Percentiles rank a stretch among this genome's conserved stretches.
Evolutionary conservation across 2,888 invertebrate species (phyloP).

Genomic region (Erannis defoliaria): DNA sequence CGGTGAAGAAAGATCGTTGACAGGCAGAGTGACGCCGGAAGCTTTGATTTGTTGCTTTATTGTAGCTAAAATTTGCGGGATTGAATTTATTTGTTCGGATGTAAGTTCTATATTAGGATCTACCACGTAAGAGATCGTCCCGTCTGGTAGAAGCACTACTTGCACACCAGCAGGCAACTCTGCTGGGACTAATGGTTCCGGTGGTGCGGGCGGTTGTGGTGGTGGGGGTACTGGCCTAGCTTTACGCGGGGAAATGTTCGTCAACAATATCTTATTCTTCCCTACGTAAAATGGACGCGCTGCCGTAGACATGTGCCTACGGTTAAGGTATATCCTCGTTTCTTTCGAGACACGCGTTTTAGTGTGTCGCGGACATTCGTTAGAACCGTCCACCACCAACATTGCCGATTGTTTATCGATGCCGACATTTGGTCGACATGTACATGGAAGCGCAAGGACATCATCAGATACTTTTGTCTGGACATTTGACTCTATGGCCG

Average conservation of each 20-base stretch:
- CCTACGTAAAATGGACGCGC: slow-evolving; percentile 67
- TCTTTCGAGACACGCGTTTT: slow-evolving; percentile 35
- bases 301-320: slow-evolving; percentile 45
- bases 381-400: slow-evolving; percentile 49
- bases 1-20: neutral
- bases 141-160: slow-evolving; percentile 52
- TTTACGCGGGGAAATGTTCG: slow-evolving; percentile 53
- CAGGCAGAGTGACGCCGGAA: slow-evolving; percentile 27
- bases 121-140: slow-evolving; percentile 42
- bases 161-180: slow-evolving; percentile 53
- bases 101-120: slow-evolving; percentile 35
- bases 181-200: slow-evolving; percentile 7
- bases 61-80: slow-evolving; percentile 33
- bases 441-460: slow-evolving; percentile 16
- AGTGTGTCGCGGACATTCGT: slow-evolving; percentile 33
- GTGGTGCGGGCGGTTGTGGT: slow-evolving; percentile 11
- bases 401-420: slow-evolving; percentile 31
- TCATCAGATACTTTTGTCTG: neutral
- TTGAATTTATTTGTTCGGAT: slow-evolving; percentile 24
- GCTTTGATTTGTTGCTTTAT: slow-evolving; percentile 33
- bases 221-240: slow-evolving; percentile 1
- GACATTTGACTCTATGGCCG: neutral
- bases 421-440: slow-evolving; percentile 35
- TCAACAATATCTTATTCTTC: slow-evolving; percentile 73
- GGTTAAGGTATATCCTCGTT: slow-evolving; percentile 52